Base-by-base conservation (phyloP, 1,140 invertebrate genomes). In the Cylas formicarius region DNA sequence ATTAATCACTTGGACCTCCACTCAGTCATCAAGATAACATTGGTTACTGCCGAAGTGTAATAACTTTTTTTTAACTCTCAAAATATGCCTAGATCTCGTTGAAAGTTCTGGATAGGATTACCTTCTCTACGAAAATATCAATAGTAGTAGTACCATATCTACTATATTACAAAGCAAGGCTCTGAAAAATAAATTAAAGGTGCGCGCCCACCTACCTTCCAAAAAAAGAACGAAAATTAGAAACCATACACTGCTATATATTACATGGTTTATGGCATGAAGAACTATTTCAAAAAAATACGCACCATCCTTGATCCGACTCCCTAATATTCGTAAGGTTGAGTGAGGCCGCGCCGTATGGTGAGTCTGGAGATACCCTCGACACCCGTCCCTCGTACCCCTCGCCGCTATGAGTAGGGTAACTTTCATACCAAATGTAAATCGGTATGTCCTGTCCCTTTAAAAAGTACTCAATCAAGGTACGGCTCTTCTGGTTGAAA, bases 381-480 rank as follows among this genome's bases (percentile, higher is more conserved):
- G 87, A 86, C 57, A 94, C 90, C 36, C 91, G 75, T 35, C 86
- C 89, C 65, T 91, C 85, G 70, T 92, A 95, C 22, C 86, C 88
- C 59, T 90, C 86, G 52, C 85, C 90, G 60, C 84, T 87, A 73
- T 95, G 91, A 37, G 90, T 90, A 52, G 90, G 90, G 69, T 95
- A 95, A 63, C 87, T 90, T 71, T 93, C 89, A 77, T 94, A 95
- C 90, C 90, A 94, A 70, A 94, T 94, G 75, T 91, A 94, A 68
- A 94, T 91, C 52, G 90, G 89, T 70, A 91, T 86, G 71, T 91
- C 88, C 74, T 85, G 79, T 66, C 86, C 86, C 86, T 90, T 76
- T 65, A 67, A 59, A 57, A 63, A 57, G 48, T 53, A 45, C 47
- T 53, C 52, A 50, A 53, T 53, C 47, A 53, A 46, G 52, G 52